These are phyloP conservation scores for Heliconius sara DNA, from an alignment of 2,888 invertebrate genomes.

Conservation along the genomic window DNA sequence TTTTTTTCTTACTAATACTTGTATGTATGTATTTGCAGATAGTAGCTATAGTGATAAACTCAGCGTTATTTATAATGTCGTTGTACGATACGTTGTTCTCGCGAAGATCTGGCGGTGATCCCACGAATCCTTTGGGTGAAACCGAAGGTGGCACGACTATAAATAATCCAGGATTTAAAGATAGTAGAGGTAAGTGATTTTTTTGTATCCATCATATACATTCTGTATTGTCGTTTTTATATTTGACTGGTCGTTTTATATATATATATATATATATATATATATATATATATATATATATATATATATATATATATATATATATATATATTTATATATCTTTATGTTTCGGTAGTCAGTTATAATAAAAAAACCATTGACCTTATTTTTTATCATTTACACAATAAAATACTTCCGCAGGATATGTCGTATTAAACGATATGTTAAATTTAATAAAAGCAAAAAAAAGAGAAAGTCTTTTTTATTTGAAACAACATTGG, in stretches of 20 bases:
- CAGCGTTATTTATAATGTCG: slow-evolving; percentile 89
- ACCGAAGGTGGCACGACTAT: slow-evolving; percentile 88
- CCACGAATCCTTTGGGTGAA: slow-evolving; percentile 86
- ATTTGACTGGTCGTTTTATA: too few species aligned
- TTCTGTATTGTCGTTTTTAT: too few species aligned
- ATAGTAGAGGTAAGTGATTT: slow-evolving; percentile 82
- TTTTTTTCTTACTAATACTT: neutral
- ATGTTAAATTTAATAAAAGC: neutral
- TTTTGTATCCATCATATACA: neutral
- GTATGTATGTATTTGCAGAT: slow-evolving; percentile 84
- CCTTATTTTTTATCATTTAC: neutral
- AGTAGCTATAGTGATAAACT: slow-evolving; percentile 89
- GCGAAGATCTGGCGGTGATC: slow-evolving; percentile 90
- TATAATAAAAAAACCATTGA: neutral
- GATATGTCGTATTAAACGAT: slow-evolving; percentile 12
- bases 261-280: too few species aligned
- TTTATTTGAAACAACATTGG: neutral
- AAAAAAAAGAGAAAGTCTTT: neutral
- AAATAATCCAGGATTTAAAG: slow-evolving; percentile 94
- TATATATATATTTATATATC: too few species aligned
- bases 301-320: too few species aligned
- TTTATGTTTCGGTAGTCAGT: neutral
- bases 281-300: too few species aligned
- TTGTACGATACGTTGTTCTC: slow-evolving; percentile 92
- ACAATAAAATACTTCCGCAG: slow-evolving; percentile 5